These are phyloP conservation scores for Globodera rostochiensis DNA, from an alignment of 1,140 invertebrate species.

Conservation along the genomic window DNA sequence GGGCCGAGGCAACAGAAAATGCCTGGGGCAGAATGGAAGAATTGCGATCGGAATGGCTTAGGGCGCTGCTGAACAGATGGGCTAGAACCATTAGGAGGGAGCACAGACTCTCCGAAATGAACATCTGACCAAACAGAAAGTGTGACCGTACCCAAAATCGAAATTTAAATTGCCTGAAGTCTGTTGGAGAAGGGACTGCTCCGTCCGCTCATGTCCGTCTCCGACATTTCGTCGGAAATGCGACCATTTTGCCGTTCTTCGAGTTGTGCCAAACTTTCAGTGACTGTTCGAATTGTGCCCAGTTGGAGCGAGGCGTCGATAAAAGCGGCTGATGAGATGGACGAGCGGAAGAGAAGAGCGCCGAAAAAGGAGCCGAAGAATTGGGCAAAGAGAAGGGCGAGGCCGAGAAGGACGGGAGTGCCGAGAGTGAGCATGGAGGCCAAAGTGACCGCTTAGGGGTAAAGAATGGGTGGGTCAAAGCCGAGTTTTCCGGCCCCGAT, in stretches of 20 bases:
- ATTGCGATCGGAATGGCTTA: background rate
- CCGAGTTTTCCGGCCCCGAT: background rate
- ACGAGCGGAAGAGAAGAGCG: conserved; percentile 27
- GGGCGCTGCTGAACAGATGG: conserved; percentile 17
- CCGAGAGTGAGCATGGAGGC: conserved; percentile 27
- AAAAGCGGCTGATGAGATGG: conserved; percentile 21
- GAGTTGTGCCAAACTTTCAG: background rate
- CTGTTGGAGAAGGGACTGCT: conserved; percentile 22
- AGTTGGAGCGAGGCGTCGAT: conserved; percentile 22
- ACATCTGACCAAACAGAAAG: conserved; percentile 32
- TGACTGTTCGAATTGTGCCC: conserved; percentile 14
- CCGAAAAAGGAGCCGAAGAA: conserved; percentile 43
- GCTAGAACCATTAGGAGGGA: conserved; percentile 28
- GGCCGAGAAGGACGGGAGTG: conserved; percentile 25
- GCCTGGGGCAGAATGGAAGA: conserved; percentile 16
- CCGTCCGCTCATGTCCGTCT: background rate
- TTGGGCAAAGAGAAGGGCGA: conserved; percentile 38
- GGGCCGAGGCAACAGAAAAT: conserved; percentile 24
- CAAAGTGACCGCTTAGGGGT: conserved; percentile 31
- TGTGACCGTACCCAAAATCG: background rate
- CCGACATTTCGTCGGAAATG: background rate
- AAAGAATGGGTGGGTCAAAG: background rate
- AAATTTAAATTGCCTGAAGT: conserved; percentile 12
- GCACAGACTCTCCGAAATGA: conserved; percentile 8
- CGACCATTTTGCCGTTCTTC: background rate